phyloP scores from a whole-genome alignment of 2,797 vertebrate genomes.

The Rhinoraja longicauda region DNA sequence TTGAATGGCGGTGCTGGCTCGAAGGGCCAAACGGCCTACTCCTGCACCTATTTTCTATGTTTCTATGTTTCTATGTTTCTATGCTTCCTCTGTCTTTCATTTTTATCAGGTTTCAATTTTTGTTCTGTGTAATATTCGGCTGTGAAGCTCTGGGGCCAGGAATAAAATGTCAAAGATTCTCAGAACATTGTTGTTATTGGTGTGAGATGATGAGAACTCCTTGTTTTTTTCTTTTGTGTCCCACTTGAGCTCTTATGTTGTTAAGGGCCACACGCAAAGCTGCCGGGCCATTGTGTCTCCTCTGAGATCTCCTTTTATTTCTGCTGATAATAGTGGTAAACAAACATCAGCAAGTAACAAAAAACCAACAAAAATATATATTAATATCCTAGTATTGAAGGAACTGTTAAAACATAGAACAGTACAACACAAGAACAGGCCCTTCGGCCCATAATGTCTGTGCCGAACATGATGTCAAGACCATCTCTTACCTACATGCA shows the following conservation, averaged over 20 bases:
- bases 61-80: neutral
- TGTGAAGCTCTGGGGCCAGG: neutral
- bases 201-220: neutral
- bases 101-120: neutral
- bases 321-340: neutral
- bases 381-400: neutral
- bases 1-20: too few species aligned
- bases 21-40: too few species aligned
- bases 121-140: neutral
- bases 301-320: neutral
- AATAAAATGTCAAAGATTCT: neutral
- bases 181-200: neutral
- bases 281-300: neutral
- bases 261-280: neutral
- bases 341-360: neutral
- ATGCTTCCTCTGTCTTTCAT: neutral
- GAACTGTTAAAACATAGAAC: neutral
- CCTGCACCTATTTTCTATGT: too few species aligned
- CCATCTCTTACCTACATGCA: too few species aligned
- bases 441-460: too few species aligned
- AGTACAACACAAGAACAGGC: too few species aligned
- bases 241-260: neutral
- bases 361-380: neutral
- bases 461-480: too few species aligned
- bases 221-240: neutral